Percentiles rank a stretch among this genome's conserved stretches.
Conservation (phyloP, 2,113 vertebrate genomes). For the Stigmatopora nigra region DNA sequence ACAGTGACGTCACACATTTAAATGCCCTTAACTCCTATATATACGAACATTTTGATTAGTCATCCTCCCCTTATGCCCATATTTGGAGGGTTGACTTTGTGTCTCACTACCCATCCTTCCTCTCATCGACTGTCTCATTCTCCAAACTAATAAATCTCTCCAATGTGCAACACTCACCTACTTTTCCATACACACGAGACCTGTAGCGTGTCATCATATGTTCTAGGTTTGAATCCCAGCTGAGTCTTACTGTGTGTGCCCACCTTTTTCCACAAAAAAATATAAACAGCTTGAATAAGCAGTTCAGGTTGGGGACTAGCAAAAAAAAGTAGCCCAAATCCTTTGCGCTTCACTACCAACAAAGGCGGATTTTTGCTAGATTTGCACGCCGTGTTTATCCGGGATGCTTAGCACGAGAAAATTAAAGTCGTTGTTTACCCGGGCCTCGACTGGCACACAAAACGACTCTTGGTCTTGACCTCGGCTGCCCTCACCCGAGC, state of each 20-base stretch:
- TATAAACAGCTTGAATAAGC: too few species aligned
- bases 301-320: too few species aligned
- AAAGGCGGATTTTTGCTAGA: background rate
- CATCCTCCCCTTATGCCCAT: background rate
- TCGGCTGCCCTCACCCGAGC: constrained; percentile 33
- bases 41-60: background rate
- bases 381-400: constrained; percentile 5
- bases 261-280: background rate
- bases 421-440: constrained; percentile 23
- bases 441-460: background rate
- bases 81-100: background rate
- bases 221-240: background rate
- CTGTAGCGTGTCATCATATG: background rate
- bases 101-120: constrained; percentile 50
- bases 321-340: background rate
- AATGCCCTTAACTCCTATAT: background rate
- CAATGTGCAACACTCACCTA: background rate
- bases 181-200: background rate
- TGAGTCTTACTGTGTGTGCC: background rate
- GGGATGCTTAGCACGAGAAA: constrained; percentile 14
- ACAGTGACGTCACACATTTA: background rate
- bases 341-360: background rate
- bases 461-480: constrained; percentile 28
- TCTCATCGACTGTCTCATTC: constrained; percentile 23
- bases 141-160: constrained; percentile 23